Conservation (phyloP, 2,113 vertebrate genomes). For the Halcyon malimbica region DNA sequence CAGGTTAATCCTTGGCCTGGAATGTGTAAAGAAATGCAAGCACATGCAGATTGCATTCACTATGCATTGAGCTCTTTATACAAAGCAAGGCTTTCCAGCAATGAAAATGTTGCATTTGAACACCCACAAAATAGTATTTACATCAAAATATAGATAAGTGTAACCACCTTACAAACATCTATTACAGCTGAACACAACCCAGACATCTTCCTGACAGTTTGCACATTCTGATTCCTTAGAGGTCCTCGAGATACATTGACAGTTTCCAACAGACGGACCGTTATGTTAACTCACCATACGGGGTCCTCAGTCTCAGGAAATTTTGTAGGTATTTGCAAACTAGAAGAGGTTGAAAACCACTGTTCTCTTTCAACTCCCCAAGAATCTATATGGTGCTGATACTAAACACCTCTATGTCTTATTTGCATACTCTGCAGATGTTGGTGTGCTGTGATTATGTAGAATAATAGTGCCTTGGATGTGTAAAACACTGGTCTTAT, state of each 20-base stretch:
- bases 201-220: neutral
- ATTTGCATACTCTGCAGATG: slow-evolving; percentile 42
- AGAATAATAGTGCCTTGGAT: slow-evolving; percentile 18
- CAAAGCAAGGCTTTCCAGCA: neutral
- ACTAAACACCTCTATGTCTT: slow-evolving; percentile 24
- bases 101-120: neutral
- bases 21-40: neutral
- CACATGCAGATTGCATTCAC: neutral
- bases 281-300: neutral
- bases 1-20: neutral
- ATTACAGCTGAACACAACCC: neutral
- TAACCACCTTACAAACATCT: neutral
- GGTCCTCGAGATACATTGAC: neutral
- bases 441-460: slow-evolving; percentile 33
- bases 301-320: neutral
- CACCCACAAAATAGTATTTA: neutral
- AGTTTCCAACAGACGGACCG: neutral
- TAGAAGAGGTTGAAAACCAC: slow-evolving; percentile 16
- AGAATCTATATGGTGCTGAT: slow-evolving; percentile 14
- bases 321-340: neutral
- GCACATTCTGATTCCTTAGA: neutral
- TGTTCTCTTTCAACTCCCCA: neutral
- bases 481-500: slow-evolving; percentile 12
- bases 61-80: neutral
- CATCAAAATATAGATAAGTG: neutral